A percentile compares a stretch with the other conserved stretches of the same genome.
phyloP scores from a whole-genome alignment of 2,888 invertebrate genomes.

The Bellardia pandia region DNA sequence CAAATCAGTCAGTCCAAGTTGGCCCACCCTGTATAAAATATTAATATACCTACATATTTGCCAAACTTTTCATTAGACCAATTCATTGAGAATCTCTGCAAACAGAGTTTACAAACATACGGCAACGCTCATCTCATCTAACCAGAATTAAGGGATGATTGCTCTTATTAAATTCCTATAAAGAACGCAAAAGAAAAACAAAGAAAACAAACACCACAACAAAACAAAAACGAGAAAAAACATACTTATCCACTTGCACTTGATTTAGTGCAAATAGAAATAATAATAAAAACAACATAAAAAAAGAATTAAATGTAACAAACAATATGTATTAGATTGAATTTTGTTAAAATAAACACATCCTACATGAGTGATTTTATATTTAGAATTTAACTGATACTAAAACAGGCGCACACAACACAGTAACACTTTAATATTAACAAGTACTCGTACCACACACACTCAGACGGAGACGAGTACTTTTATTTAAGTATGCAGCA shows the following conservation, averaged over 20 bases:
- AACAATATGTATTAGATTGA: neutral
- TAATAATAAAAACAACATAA: neutral
- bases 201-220: slow-evolving; percentile 15
- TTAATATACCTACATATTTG: too few relatives aligned
- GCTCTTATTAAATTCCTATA: neutral
- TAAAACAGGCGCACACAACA: neutral
- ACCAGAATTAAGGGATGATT: slow-evolving; percentile 28
- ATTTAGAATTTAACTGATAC: slow-evolving; percentile 35
- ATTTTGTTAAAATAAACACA: slow-evolving; percentile 35
- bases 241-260: slow-evolving; percentile 14
- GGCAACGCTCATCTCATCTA: slow-evolving; percentile 48
- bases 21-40: too few relatives aligned
- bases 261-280: slow-evolving; percentile 12
- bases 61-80: neutral
- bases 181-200: slow-evolving; percentile 15
- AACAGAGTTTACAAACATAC: neutral
- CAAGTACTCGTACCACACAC: neutral
- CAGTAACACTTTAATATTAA: neutral
- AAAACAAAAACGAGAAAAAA: slow-evolving; percentile 8
- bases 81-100: neutral
- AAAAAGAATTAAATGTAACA: neutral
- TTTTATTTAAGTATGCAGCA: neutral
- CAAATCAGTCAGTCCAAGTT: too few relatives aligned
- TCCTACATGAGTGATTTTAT: slow-evolving; percentile 14
- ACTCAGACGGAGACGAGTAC: slow-evolving; percentile 7